phyloP scores from a whole-genome alignment of 2,113 vertebrate genomes.

The Mixornis gularis region DNA sequence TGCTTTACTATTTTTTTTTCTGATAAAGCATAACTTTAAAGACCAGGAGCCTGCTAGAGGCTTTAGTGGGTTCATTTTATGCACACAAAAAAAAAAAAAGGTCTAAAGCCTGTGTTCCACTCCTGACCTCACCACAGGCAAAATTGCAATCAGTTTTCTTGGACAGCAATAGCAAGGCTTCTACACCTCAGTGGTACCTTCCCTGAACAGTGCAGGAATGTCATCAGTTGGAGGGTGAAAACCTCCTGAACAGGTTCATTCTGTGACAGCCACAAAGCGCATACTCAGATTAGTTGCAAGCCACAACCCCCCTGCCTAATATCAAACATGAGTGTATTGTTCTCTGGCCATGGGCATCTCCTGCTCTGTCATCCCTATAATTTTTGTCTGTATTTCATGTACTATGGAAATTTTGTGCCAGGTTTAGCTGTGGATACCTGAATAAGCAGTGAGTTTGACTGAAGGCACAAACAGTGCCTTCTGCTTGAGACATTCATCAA shows the following conservation, averaged over 20 bases:
- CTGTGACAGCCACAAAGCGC: neutral
- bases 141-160: neutral
- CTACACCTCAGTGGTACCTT: neutral
- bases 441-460: neutral
- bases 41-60: neutral
- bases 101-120: neutral
- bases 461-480: neutral
- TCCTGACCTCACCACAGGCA: neutral
- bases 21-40: neutral
- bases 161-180: neutral
- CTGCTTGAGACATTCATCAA: neutral
- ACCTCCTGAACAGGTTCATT: neutral
- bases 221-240: neutral
- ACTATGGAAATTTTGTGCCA: neutral
- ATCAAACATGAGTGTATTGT: neutral
- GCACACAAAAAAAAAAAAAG: neutral
- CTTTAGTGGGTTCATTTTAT: neutral
- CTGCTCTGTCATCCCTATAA: fast-evolving
- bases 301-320: neutral
- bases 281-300: neutral
- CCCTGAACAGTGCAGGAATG: neutral
- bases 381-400: neutral
- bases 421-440: neutral
- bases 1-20: neutral
- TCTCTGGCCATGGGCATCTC: neutral